Evolutionary conservation across 2,113 vertebrate genomes (phyloP), one percentile per base, ranked within the genome.

Genomic region (Orthonyx spaldingii): DNA sequence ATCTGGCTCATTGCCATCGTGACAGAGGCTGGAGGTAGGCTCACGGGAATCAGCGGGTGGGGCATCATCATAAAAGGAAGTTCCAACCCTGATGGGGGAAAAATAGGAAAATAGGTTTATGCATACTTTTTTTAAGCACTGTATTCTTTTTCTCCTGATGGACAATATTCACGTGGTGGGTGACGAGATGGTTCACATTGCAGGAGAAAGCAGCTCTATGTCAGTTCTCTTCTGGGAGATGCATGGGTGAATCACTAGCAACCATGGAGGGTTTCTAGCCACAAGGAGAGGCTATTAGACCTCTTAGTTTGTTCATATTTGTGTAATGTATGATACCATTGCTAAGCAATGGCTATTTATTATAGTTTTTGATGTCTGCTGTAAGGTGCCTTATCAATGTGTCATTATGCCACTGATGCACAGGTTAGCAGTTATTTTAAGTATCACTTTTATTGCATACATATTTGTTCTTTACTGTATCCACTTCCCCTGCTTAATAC

Each of bases 41-140:
- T 99, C 98, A 99, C 99, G 5, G 99, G 99, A 97, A 99, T 99
- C 97, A 99, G 98, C 5, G 99, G 99, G 96, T 99, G 99, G 94
- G 99, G 99, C 99, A 99, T 99, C 99, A 99, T 99, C 99, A 99
- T 99, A 97, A 99, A 99, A 95, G 99, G 99, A 96, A 99, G 99
- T 97, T 99, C 99, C 98, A 99, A 96, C 95, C 99, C 99, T 99
- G 95, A 87, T 30, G 66, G 7, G 55, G 52, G 30, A 11, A 65
- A 30, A 85, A 41, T 21, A 42, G 11, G 33, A 5, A 92, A 89
- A 90, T 13, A 93, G 17, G 12, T 50, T 55, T 90, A 53, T 27
- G 50, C 12, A 52, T 30, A n/a, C 21, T 77, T 81, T 91, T 49
- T 46, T 35, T 46, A 91, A 92, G 21, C 32, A 32, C 3, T 52